Evolutionary conservation across 2,797 vertebrate species (phyloP).

Genomic region (Gadopsis bispinosus): DNA sequence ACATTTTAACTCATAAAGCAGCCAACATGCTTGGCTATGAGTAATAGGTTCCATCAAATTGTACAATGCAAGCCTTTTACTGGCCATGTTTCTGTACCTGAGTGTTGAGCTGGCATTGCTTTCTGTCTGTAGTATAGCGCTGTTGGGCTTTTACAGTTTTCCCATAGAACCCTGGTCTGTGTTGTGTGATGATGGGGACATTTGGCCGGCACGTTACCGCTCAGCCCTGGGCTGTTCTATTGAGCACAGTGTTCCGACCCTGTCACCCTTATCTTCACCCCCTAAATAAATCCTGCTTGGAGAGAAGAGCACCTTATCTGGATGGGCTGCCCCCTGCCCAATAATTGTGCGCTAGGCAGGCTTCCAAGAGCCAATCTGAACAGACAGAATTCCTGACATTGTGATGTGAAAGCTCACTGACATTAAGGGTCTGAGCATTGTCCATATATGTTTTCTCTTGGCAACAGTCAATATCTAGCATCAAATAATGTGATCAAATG

Average conservation of each 20-base stretch:
- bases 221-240: conserved; percentile 47
- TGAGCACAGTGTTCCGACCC: conserved; percentile 53
- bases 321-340: conserved; percentile 52
- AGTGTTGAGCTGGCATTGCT: conserved; percentile 34
- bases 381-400: conserved; percentile 78
- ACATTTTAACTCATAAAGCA: conserved; percentile 79
- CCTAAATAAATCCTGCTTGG: conserved; percentile 73
- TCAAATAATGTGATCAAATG: background rate
- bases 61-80: conserved; percentile 74
- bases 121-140: conserved; percentile 34
- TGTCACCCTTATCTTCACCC: conserved; percentile 76
- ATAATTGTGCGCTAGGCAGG: conserved; percentile 56
- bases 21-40: conserved; percentile 74
- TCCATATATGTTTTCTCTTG: conserved; percentile 27
- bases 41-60: conserved; percentile 79
- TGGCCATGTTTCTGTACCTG: conserved; percentile 68
- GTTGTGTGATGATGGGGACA: conserved; percentile 56
- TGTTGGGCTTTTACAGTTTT: conserved; percentile 36
- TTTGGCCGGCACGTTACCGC: conserved; percentile 57
- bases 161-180: conserved; percentile 40
- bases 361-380: conserved; percentile 64
- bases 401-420: conserved; percentile 63
- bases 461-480: conserved; percentile 6
- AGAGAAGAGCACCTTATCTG: conserved; percentile 77
- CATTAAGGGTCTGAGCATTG: conserved; percentile 41